Percentiles rank a stretch among this genome's conserved stretches.
Conservation (phyloP, 2,888 invertebrate genomes). For the Brenthis daphne region DNA sequence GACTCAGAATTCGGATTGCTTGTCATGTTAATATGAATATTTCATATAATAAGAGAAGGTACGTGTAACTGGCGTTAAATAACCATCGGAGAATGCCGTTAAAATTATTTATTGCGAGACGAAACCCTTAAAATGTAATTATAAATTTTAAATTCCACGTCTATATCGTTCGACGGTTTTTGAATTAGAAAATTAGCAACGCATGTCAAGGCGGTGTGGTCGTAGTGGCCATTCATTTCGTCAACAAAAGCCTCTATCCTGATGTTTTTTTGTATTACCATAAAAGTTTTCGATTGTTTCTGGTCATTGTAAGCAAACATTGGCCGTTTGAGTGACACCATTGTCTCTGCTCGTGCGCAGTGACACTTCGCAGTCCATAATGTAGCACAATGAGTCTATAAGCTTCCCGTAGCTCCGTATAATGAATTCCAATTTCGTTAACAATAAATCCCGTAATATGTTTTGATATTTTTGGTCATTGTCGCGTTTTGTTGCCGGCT, state of each 20-base stretch:
- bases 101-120: slow-evolving; percentile 24
- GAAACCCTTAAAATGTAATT: slow-evolving; percentile 35
- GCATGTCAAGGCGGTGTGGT: slow-evolving; percentile 73
- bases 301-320: slow-evolving; percentile 61
- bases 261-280: slow-evolving; percentile 47
- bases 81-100: slow-evolving; percentile 13
- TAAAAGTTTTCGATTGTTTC: slow-evolving; percentile 52
- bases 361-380: slow-evolving; percentile 57
- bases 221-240: slow-evolving; percentile 59
- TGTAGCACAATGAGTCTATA: slow-evolving; percentile 54
- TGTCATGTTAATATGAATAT: not conserved
- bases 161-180: slow-evolving; percentile 47
- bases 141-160: slow-evolving; percentile 44
- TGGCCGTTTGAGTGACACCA: slow-evolving; percentile 45
- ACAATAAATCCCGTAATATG: slow-evolving; percentile 76
- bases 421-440: slow-evolving; percentile 71
- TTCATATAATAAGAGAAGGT: not conserved
- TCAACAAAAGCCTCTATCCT: slow-evolving; percentile 52
- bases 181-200: slow-evolving; percentile 76
- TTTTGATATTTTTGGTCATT: slow-evolving; percentile 75
- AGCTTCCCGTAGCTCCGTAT: slow-evolving; percentile 67
- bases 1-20: not conserved
- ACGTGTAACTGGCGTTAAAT: slow-evolving; percentile 9
- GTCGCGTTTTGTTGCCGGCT: slow-evolving; percentile 54
- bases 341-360: slow-evolving; percentile 45